A percentile compares a stretch with the other conserved stretches of the same genome.
Evolutionary conservation across 2,888 invertebrate species (phyloP).

Genomic region (Coelogynopora nodosa): DNA sequence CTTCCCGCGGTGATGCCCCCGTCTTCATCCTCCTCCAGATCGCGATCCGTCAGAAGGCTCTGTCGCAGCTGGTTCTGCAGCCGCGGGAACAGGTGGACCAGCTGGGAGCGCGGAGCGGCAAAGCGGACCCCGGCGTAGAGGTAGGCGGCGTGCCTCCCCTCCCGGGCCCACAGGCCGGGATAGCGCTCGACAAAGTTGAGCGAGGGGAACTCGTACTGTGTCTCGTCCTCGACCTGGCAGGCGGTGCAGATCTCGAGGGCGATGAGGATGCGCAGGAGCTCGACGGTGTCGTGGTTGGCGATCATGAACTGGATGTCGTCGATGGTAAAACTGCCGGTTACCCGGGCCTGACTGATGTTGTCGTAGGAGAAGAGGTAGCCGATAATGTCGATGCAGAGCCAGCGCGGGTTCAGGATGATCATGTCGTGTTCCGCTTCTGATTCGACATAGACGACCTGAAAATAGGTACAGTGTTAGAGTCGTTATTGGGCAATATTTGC

Average conservation of each 20-base stretch:
- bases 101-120: slow-evolving; percentile 61
- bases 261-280: slow-evolving; percentile 69
- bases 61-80: slow-evolving; percentile 68
- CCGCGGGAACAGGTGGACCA: slow-evolving; percentile 70
- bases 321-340: slow-evolving; percentile 69
- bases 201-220: slow-evolving; percentile 74
- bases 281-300: slow-evolving; percentile 70
- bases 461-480: neutral
- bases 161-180: slow-evolving; percentile 69
- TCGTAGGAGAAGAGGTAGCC: slow-evolving; percentile 66
- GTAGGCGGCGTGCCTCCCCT: slow-evolving; percentile 56
- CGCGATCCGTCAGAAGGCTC: slow-evolving; percentile 56
- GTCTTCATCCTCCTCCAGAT: slow-evolving; percentile 48
- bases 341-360: slow-evolving; percentile 43
- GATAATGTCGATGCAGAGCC: slow-evolving; percentile 60
- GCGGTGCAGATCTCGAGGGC: slow-evolving; percentile 71
- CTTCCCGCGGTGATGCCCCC: slow-evolving; percentile 48
- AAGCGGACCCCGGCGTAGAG: slow-evolving; percentile 70
- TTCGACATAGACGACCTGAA: slow-evolving; percentile 66
- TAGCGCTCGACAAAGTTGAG: slow-evolving; percentile 69
- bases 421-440: slow-evolving; percentile 66
- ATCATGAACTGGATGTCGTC: slow-evolving; percentile 73
- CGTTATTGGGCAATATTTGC: neutral
- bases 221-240: slow-evolving; percentile 71
- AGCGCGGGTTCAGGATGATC: slow-evolving; percentile 67